Evolutionary conservation across 1,140 invertebrate genomes (phyloP).

Genomic region (Sinonovacula constricta): DNA sequence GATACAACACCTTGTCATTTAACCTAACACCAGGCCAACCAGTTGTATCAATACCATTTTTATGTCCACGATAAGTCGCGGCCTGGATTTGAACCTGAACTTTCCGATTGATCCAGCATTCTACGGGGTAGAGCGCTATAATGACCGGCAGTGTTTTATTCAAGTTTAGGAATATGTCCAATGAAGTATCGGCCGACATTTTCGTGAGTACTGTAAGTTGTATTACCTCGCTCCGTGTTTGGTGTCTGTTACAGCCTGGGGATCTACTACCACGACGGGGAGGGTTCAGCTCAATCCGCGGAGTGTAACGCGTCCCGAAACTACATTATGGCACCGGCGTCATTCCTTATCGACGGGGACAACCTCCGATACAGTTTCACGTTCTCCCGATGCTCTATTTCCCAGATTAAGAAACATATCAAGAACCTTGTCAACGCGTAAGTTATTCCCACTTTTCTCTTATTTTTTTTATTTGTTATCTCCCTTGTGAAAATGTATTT

Average conservation of each 20-base stretch:
- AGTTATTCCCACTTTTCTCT: neutral
- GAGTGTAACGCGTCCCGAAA: slow-evolving; percentile 25
- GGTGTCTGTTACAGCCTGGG: slow-evolving; percentile 39
- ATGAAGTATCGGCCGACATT: no score
- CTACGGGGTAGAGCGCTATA: no score
- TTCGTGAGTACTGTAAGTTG: no score
- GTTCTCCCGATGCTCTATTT: slow-evolving; percentile 35
- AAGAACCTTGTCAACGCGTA: slow-evolving; percentile 11
- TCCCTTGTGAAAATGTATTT: neutral
- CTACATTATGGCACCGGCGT: slow-evolving; percentile 47
- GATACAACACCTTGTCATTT: no score
- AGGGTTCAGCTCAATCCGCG: slow-evolving; percentile 6
- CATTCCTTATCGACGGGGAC: slow-evolving; percentile 32
- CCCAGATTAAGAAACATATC: slow-evolving; percentile 28
- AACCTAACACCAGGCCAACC: no score
- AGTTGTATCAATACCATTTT: no score
- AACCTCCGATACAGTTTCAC: slow-evolving; percentile 45
- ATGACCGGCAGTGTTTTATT: no score
- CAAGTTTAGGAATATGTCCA: no score
- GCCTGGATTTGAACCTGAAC: no score
- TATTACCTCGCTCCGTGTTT: no score
- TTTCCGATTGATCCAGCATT: no score
- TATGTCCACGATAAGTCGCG: no score
- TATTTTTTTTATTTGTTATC: neutral
- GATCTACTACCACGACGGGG: slow-evolving; percentile 40